Conservation (phyloP, 2,797 vertebrate species). For the Sebastes itinus region DNA sequence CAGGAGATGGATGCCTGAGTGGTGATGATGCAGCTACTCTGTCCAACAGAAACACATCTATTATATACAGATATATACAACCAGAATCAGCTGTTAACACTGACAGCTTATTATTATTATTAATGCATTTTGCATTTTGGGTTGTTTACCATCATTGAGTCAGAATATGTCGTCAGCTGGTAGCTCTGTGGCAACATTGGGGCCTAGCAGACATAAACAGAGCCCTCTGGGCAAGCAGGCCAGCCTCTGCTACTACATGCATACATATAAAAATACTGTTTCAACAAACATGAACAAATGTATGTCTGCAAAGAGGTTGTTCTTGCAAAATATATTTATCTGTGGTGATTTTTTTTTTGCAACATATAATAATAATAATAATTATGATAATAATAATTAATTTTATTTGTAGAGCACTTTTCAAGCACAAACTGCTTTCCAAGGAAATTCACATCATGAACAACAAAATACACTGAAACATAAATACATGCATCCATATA, state of each 20-base stretch:
- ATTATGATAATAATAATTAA: too few species aligned
- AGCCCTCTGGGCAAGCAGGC: constrained; percentile 52
- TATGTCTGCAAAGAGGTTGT: neutral
- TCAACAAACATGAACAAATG: neutral
- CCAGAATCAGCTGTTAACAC: too few species aligned
- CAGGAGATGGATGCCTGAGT: constrained; percentile 35
- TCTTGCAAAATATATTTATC: neutral
- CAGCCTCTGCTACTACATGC: constrained; percentile 41
- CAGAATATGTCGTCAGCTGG: constrained; percentile 34
- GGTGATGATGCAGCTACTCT: constrained; percentile 60
- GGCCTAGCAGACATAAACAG: constrained; percentile 71
- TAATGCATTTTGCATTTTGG: too few species aligned
- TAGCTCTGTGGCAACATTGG: constrained; percentile 58
- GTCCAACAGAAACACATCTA: neutral
- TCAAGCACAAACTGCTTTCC: too few species aligned
- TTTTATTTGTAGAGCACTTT: too few species aligned
- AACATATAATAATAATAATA: too few species aligned
- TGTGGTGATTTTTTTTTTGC: neutral
- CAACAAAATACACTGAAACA: too few species aligned
- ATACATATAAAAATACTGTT: neutral
- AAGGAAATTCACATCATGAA: too few species aligned
- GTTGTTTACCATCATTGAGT: constrained; percentile 32
- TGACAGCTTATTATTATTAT: neutral
- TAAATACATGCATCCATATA: too few species aligned
- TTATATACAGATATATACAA: too few species aligned